phyloP scores from a whole-genome alignment of 2,888 invertebrate genomes.

The Caradrina kadenii region DNA sequence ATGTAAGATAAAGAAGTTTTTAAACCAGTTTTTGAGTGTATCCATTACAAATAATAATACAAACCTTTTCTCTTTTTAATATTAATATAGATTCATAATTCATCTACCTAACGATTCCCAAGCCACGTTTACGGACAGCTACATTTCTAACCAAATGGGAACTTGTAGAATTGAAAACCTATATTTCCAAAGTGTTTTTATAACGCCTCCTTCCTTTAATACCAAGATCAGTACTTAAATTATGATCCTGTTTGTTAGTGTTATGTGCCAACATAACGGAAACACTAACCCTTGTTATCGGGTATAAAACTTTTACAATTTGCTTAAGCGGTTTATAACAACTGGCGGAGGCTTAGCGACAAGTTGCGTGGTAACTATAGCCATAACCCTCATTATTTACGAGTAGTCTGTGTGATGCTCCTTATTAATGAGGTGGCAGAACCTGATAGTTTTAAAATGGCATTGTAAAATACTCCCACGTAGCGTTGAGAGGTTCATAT shows the following conservation, averaged over 20 bases:
- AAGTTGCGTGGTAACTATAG: slow-evolving; percentile 62
- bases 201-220: slow-evolving; percentile 10
- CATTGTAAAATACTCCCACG: slow-evolving; percentile 49
- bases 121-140: neutral
- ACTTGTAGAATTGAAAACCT: neutral
- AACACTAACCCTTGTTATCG: slow-evolving; percentile 46
- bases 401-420: slow-evolving; percentile 52
- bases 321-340: slow-evolving; percentile 62
- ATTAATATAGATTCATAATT: too few species aligned
- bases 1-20: too few species aligned
- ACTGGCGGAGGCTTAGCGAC: slow-evolving; percentile 54
- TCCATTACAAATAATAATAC: too few species aligned
- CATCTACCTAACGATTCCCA: neutral
- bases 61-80: too few species aligned
- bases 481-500: slow-evolving; percentile 31
- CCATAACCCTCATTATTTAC: slow-evolving; percentile 67
- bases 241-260: slow-evolving; percentile 38
- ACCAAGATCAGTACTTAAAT: slow-evolving; percentile 38
- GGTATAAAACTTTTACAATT: slow-evolving; percentile 62
- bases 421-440: slow-evolving; percentile 55
- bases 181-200: neutral
- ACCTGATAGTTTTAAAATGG: slow-evolving; percentile 52
- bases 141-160: neutral
- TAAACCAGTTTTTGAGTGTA: too few species aligned
- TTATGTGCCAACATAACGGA: slow-evolving; percentile 34